These are phyloP conservation scores for Eulemur rubriventer DNA, from an alignment of 2,797 vertebrate species.

Conservation along the genomic window DNA sequence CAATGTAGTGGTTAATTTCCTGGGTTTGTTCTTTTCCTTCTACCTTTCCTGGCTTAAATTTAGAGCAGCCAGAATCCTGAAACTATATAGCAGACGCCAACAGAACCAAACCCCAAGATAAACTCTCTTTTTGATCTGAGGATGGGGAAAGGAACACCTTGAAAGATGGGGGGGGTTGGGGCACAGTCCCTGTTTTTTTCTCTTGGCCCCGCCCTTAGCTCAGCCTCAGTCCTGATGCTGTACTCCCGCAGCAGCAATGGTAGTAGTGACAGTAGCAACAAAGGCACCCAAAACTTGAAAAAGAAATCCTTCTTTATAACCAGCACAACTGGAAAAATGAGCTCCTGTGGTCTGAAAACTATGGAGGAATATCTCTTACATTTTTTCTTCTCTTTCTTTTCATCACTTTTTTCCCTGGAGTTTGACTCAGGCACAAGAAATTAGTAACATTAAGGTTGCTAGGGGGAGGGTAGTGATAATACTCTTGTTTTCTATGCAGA, in stretches of 20 bases:
- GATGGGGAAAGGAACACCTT: neutral
- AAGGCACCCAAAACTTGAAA: neutral
- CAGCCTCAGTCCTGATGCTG: neutral
- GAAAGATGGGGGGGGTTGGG: rapidly evolving
- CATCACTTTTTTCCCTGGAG: neutral
- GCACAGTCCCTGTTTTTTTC: neutral
- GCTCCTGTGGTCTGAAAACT: neutral
- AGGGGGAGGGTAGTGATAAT: neutral
- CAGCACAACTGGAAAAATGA: neutral
- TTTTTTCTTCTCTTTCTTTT: neutral
- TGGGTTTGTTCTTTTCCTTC: neutral
- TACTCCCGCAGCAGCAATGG: rapidly evolving
- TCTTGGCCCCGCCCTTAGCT: neutral
- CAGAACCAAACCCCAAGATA: neutral
- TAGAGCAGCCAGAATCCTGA: neutral
- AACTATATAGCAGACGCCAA: neutral
- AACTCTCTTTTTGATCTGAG: neutral
- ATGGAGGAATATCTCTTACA: neutral
- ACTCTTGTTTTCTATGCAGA: neutral
- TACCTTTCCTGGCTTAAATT: neutral
- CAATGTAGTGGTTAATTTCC: rapidly evolving
- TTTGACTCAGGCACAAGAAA: neutral
- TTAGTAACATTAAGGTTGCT: neutral
- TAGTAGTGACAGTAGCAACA: too few species aligned
- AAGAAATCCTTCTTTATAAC: neutral